Evolutionary conservation across 2,888 invertebrate genomes (phyloP).

Genomic region (Orthosia incerta): DNA sequence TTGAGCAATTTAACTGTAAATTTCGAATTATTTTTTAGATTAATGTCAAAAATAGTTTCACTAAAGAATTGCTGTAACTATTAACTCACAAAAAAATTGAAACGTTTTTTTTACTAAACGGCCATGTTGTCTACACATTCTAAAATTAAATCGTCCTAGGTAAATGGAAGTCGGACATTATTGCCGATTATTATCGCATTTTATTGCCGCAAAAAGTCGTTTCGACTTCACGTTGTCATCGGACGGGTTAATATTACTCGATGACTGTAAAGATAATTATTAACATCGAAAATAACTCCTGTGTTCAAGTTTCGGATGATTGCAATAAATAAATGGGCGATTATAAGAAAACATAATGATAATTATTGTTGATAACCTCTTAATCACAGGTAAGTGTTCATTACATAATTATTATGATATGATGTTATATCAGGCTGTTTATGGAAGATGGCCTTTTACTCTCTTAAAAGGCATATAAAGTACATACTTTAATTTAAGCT

Average conservation of each 20-base stretch:
- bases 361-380: conserved; percentile 30
- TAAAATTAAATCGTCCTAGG: conserved; percentile 1
- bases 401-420: conserved; percentile 26
- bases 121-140: not conserved
- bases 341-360: conserved; percentile 17
- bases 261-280: conserved; percentile 33
- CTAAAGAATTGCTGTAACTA: not conserved
- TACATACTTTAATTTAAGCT: conserved; percentile 24
- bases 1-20: not conserved
- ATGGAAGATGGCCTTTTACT: conserved; percentile 7
- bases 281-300: conserved; percentile 26
- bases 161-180: conserved; percentile 7
- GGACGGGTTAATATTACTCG: conserved; percentile 26
- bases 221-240: conserved; percentile 20
- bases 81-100: not conserved
- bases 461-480: not conserved
- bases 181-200: conserved; percentile 27
- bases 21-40: not conserved
- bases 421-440: conserved; percentile 20
- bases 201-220: conserved; percentile 19
- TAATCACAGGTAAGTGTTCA: conserved; percentile 22
- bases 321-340: conserved; percentile 15
- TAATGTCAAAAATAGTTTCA: not conserved
- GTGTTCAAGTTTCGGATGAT: conserved; percentile 36
- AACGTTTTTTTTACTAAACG: not conserved